Base-by-base conservation (phyloP, 2,797 vertebrate species). In the Holocentrus rufus region DNA sequence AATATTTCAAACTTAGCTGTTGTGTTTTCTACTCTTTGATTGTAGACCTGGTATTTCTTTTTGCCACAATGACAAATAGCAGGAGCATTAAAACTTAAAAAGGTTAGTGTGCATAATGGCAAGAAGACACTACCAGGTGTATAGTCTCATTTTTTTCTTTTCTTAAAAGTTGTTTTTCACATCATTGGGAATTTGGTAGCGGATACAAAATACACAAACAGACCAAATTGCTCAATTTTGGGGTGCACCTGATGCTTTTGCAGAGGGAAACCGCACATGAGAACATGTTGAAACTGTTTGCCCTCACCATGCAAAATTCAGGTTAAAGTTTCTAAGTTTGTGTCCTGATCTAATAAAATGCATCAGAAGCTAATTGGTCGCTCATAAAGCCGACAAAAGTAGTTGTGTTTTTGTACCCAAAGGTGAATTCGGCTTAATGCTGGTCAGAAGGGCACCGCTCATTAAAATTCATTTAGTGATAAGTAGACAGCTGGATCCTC, bases 21-120 rank as follows among this genome's bases (percentile, higher is more conserved):
- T 75, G 54, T 82, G 46, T 85, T 20, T 82, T 56, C 36, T 72
- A 65, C 57, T 63, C 14, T 81, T 54, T 78, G 20, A 52, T 64
- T 61, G 4, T 23, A 44, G 22, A 50, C n/a, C 15, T 50, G n/a
- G 1, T 4, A 23, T 52, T 22, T 52, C 22, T 25, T 54, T 25
- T 25, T 25, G 42, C 52, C 23, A 13, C 11, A 54, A 7, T 54
- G 23, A 54, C 14, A 54, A 14, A 25, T 5, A 15, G 42, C 14
- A 44, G 14, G 4, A 15, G 14, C 42, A 44, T 4, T 15, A 17
- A 15, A 44, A 5, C 31, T n/a, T n/a, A n/a, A n/a, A 2, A 34
- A 34, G 5, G 42, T 44, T 44, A 17, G 42, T 15, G 14, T 44
- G 13, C 13, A 44, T 44, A 44, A 44, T 15, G 13, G 42, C 13